phyloP scores from a whole-genome alignment of 1,140 invertebrate species.

The Drosophila arawakana region DNA sequence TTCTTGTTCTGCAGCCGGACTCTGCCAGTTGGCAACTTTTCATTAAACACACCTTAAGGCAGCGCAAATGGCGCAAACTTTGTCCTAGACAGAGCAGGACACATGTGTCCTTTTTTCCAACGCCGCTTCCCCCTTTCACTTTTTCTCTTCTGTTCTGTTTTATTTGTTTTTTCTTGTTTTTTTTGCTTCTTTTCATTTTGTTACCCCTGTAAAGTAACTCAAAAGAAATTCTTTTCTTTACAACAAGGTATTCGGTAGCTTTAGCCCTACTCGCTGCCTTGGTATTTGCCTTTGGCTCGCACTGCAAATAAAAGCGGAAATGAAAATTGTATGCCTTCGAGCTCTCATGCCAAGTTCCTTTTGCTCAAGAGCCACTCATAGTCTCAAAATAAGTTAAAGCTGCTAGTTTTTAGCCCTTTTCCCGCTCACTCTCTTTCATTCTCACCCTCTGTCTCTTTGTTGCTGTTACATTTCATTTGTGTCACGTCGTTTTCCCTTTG shows the following conservation, averaged over 20 bases:
- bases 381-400: constrained; percentile 54
- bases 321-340: constrained; percentile 64
- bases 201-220: constrained; percentile 55
- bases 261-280: background rate
- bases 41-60: constrained; percentile 72
- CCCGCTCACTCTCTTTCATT: background rate
- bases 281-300: constrained; percentile 49
- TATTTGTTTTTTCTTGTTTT: background rate
- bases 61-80: constrained; percentile 63
- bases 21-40: constrained; percentile 54
- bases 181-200: constrained; percentile 3
- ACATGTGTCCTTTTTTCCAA: constrained; percentile 50
- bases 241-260: constrained; percentile 42
- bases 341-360: constrained; percentile 27
- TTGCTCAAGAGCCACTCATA: constrained; percentile 19
- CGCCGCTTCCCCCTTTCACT: background rate
- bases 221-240: constrained; percentile 68
- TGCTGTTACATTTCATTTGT: constrained; percentile 63
- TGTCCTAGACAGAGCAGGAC: constrained; percentile 46
- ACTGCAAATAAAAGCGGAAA: constrained; percentile 69
- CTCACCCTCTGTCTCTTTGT: constrained; percentile 41
- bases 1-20: constrained; percentile 2
- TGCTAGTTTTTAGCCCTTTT: constrained; percentile 25
- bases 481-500: constrained; percentile 58
- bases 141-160: background rate